These are phyloP conservation scores for Drosophila meridionalis DNA, from an alignment of 2,888 invertebrate genomes.

Conservation along the genomic window DNA sequence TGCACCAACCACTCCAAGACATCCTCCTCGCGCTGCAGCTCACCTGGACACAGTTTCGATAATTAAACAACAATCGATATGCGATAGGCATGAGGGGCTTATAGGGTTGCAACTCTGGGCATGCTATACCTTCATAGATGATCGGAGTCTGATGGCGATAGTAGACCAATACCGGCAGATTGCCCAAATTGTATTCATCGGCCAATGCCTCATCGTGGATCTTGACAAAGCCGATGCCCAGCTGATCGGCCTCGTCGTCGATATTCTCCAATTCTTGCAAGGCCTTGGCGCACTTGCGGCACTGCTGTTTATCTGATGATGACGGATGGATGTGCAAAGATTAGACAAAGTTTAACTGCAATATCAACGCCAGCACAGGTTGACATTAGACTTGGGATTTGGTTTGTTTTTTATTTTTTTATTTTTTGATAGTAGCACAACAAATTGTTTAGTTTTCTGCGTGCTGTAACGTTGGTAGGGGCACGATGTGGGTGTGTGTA, in stretches of 20 bases:
- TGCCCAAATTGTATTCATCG: slow-evolving; percentile 96
- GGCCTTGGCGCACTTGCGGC: slow-evolving; percentile 96
- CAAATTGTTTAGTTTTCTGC: slow-evolving; percentile 41
- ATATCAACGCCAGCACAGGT: slow-evolving; percentile 34
- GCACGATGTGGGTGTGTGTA: not conserved
- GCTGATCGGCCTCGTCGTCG: slow-evolving; percentile 96
- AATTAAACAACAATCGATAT: slow-evolving; percentile 17
- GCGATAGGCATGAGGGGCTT: slow-evolving; percentile 6
- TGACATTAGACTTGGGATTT: slow-evolving; percentile 33
- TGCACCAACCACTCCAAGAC: slow-evolving; percentile 97
- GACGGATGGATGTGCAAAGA: slow-evolving; percentile 35
- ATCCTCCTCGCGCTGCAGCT: slow-evolving; percentile 95
- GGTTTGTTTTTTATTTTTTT: not conserved
- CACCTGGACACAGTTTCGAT: slow-evolving; percentile 87
- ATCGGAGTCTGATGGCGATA: slow-evolving; percentile 97
- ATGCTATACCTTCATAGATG: slow-evolving; percentile 93
- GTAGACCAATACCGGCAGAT: slow-evolving; percentile 95
- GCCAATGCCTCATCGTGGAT: slow-evolving; percentile 96
- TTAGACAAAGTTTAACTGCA: slow-evolving; percentile 32
- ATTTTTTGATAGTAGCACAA: slow-evolving; percentile 31
- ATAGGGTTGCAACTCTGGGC: not conserved
- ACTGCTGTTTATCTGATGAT: slow-evolving; percentile 93
- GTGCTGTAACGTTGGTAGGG: slow-evolving; percentile 13
- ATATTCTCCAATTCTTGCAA: slow-evolving; percentile 96
- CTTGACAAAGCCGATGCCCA: slow-evolving; percentile 97